Percentiles rank a stretch among this genome's conserved stretches.
Conservation (phyloP, 2,797 vertebrate species). For the Urosaurus nigricauda region DNA sequence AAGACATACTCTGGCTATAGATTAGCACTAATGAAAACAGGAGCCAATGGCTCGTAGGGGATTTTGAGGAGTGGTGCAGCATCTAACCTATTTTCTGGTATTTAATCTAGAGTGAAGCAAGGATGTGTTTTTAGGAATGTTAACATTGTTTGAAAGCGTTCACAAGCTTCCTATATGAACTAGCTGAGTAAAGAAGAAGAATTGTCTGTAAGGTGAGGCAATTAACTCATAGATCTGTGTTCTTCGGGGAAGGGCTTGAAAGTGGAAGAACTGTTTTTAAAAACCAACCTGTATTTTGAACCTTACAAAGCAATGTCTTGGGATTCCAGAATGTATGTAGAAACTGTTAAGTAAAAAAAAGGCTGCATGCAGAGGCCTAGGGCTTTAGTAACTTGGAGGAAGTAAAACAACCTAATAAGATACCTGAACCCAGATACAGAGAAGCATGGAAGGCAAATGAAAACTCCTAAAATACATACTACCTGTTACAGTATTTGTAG, state of each 20-base stretch:
- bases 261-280: slow-evolving; percentile 21
- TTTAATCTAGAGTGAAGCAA: slow-evolving; percentile 42
- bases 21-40: slow-evolving; percentile 54
- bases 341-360: too few species aligned
- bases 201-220: slow-evolving; percentile 36
- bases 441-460: too few species aligned
- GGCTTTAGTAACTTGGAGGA: too few species aligned
- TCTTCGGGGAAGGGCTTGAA: slow-evolving; percentile 8
- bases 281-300: neutral
- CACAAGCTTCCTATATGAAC: slow-evolving; percentile 24
- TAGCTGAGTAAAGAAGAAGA: fast-evolving
- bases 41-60: slow-evolving; percentile 20
- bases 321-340: neutral
- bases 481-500: too few species aligned
- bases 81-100: slow-evolving; percentile 40
- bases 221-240: neutral
- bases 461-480: too few species aligned
- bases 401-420: too few species aligned
- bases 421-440: too few species aligned
- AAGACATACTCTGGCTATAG: slow-evolving; percentile 43
- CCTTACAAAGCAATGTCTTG: neutral
- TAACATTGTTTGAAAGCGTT: slow-evolving; percentile 41
- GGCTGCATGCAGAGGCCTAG: too few species aligned
- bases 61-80: slow-evolving; percentile 21
- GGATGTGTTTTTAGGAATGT: slow-evolving; percentile 44